Percentiles rank a stretch among this genome's conserved stretches.
phyloP scores from a whole-genome alignment of 2,888 invertebrate genomes.

The Himalopsyche kuldschensis region DNA sequence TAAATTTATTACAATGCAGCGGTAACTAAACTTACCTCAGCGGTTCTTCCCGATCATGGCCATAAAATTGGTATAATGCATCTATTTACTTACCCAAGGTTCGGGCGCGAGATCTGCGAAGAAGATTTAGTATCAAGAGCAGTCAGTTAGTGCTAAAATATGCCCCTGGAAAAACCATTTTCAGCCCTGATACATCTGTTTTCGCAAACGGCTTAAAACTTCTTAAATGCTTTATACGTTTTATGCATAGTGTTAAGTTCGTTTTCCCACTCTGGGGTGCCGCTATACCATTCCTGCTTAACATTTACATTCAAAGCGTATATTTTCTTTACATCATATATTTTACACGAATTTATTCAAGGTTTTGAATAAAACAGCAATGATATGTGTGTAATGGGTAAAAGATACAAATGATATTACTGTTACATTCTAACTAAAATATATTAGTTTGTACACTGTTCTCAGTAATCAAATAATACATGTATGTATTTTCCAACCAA shows the following conservation, averaged over 20 bases:
- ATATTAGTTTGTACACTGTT: no score
- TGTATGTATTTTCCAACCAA: no score
- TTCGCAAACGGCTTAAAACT: slow-evolving; percentile 41
- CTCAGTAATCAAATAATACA: no score
- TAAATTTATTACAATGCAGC: background rate
- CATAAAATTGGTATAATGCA: slow-evolving; percentile 40
- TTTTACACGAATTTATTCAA: background rate
- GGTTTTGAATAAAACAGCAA: background rate
- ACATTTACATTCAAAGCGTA: background rate
- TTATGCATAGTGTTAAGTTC: slow-evolving; percentile 24
- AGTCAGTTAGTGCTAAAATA: slow-evolving; percentile 41
- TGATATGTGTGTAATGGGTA: background rate
- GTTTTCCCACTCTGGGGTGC: background rate
- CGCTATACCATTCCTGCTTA: background rate
- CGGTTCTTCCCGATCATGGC: slow-evolving; percentile 13
- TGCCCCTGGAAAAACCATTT: slow-evolving; percentile 39
- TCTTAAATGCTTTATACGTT: slow-evolving; percentile 39
- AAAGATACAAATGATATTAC: background rate
- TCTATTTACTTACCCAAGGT: slow-evolving; percentile 37
- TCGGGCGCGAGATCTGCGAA: slow-evolving; percentile 24
- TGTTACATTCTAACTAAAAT: no score
- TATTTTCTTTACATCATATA: background rate
- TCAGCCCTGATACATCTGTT: slow-evolving; percentile 40
- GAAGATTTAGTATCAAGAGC: slow-evolving; percentile 34
- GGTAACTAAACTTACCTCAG: background rate